Conservation (phyloP, 2,113 vertebrate genomes). For the Eudyptes chrysolophus region DNA sequence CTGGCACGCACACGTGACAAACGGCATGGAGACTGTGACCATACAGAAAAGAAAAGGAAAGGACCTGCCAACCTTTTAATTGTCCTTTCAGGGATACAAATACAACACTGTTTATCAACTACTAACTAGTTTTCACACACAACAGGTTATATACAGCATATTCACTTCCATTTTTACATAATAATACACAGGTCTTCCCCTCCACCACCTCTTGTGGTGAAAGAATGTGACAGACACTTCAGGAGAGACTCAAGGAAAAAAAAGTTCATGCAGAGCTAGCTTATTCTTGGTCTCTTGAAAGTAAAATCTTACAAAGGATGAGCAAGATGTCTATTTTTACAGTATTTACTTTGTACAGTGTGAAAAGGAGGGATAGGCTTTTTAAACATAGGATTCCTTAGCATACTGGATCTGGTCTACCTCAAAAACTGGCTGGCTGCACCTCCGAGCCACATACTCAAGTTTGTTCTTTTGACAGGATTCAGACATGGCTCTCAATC, state of each 20-base stretch:
- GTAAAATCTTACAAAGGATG: neutral
- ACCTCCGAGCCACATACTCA: conserved; percentile 70
- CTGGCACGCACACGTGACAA: neutral
- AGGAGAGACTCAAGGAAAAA: neutral
- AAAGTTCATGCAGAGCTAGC: conserved; percentile 49
- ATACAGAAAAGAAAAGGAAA: neutral
- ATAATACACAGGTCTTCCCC: neutral
- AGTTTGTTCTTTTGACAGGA: conserved; percentile 65
- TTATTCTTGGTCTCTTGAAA: conserved; percentile 57
- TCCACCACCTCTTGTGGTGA: neutral
- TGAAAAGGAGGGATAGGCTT: neutral
- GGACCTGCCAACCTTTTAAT: neutral
- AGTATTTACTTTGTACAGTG: neutral
- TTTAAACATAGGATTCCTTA: conserved; percentile 94
- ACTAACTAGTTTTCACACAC: neutral
- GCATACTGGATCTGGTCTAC: conserved; percentile 78
- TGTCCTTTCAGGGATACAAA: neutral
- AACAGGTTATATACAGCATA: neutral
- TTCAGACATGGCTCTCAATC: conserved; percentile 83
- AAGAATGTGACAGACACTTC: neutral
- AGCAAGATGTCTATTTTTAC: neutral
- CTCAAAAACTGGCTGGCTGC: conserved; percentile 87
- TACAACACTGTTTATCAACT: neutral
- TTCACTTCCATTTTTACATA: neutral
- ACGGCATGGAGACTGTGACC: neutral